Evolutionary conservation across 2,888 invertebrate genomes (phyloP).

Genomic region (Cybosia mesomella): DNA sequence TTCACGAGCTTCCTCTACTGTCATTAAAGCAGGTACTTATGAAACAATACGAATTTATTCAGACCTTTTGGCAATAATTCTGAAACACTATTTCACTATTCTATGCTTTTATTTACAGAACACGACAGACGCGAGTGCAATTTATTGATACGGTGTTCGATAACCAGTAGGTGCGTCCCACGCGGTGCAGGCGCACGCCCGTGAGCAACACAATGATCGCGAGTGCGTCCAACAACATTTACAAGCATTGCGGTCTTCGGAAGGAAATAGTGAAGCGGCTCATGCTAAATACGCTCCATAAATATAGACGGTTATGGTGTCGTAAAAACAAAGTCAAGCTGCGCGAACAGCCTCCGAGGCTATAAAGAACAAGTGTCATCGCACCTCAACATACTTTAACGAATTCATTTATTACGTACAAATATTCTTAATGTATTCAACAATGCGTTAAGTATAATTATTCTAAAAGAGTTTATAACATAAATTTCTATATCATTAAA

Average conservation of each 20-base stretch:
- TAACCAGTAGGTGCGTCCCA: slow-evolving; percentile 83
- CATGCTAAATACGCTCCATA: slow-evolving; percentile 82
- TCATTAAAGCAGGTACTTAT: no score
- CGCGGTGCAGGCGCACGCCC: slow-evolving; percentile 63
- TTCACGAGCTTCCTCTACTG: slow-evolving; percentile 35
- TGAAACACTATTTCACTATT: slow-evolving; percentile 56
- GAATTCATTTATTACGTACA: slow-evolving; percentile 55
- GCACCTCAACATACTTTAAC: slow-evolving; percentile 55
- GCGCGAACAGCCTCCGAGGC: slow-evolving; percentile 72
- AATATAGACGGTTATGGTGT: slow-evolving; percentile 80
- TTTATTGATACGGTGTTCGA: slow-evolving; percentile 84
- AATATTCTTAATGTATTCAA: slow-evolving; percentile 48
- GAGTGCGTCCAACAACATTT: slow-evolving; percentile 61
- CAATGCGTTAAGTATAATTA: no score
- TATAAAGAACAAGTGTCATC: slow-evolving; percentile 74
- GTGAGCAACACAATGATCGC: slow-evolving; percentile 61
- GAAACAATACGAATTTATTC: slow-evolving; percentile 74
- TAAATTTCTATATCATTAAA: slow-evolving; percentile 26
- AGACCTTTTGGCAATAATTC: slow-evolving; percentile 80
- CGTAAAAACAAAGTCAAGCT: slow-evolving; percentile 85
- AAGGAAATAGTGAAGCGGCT: slow-evolving; percentile 73
- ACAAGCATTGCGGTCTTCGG: slow-evolving; percentile 73
- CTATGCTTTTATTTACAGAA: slow-evolving; percentile 80
- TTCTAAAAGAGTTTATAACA: no score
- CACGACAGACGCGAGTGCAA: slow-evolving; percentile 81